Evolutionary conservation across 2,888 invertebrate species (phyloP).

Genomic region (Nemapogon koenigi): DNA sequence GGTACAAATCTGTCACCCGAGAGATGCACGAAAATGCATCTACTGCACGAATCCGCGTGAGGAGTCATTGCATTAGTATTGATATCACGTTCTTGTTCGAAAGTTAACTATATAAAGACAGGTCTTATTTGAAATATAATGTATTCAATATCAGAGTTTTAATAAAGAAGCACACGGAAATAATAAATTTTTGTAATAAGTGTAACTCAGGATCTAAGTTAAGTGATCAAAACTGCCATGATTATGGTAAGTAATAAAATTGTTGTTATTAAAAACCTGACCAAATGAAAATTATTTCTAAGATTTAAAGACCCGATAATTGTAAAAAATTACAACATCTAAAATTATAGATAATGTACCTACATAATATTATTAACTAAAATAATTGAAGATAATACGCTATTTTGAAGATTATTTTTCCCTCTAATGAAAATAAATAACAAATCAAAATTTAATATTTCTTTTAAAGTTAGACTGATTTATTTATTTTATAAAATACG

Average conservation of each 20-base stretch:
- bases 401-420: no score
- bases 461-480: no score
- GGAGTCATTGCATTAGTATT: conserved; percentile 35
- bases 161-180: conserved; percentile 31
- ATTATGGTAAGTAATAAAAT: conserved; percentile 36
- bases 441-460: no score
- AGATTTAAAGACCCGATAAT: no score
- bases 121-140: conserved; percentile 30
- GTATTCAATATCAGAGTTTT: conserved; percentile 42
- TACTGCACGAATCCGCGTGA: conserved; percentile 25
- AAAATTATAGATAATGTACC: no score
- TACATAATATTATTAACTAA: no score
- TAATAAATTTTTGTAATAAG: no score
- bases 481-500: no score
- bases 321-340: no score
- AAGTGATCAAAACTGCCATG: conserved; percentile 22
- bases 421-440: no score
- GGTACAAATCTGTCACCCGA: conserved; percentile 8
- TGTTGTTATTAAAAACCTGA: not conserved
- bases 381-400: no score
- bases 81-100: conserved; percentile 41
- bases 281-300: no score
- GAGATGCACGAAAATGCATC: conserved; percentile 32
- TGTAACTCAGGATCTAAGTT: not conserved
- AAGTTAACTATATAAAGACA: conserved; percentile 45